A percentile compares a stretch with the other conserved stretches of the same genome.
Evolutionary conservation across 2,797 vertebrate genomes (phyloP).

Genomic region (Orientallactaga sibirica): DNA sequence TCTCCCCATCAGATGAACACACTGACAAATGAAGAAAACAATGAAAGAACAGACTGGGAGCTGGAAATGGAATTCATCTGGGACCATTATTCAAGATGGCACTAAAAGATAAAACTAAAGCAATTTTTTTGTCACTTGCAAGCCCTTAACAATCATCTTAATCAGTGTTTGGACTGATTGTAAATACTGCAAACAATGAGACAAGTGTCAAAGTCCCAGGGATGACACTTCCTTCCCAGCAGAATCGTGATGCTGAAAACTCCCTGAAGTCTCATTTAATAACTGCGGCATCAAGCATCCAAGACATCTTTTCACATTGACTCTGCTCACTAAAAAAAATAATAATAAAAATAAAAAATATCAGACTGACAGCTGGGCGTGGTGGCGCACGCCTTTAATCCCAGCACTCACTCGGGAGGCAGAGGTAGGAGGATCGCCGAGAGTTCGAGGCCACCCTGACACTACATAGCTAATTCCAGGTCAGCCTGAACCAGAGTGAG

Average conservation of each 20-base stretch:
- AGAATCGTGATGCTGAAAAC: constrained; percentile 28
- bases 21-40: background rate
- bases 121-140: background rate
- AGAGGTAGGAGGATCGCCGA: no score
- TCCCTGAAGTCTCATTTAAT: background rate
- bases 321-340: constrained; percentile 51
- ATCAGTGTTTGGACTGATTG: background rate
- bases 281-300: background rate
- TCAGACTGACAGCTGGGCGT: no score
- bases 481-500: no score
- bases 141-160: constrained; percentile 8
- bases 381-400: no score
- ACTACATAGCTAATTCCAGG: no score
- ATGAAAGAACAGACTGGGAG: background rate
- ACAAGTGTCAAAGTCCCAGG: constrained; percentile 5
- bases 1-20: background rate
- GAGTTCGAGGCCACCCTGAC: no score
- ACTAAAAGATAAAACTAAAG: constrained; percentile 20
- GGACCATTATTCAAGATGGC: background rate
- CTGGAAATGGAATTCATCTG: background rate
- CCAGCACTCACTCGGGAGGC: no score
- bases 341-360: no score
- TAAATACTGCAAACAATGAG: background rate
- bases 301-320: constrained; percentile 70
- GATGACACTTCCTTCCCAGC: background rate